A percentile compares a stretch with the other conserved stretches of the same genome.
Evolutionary conservation across 2,888 invertebrate species (phyloP).

Genomic region (Phalangium opilio): DNA sequence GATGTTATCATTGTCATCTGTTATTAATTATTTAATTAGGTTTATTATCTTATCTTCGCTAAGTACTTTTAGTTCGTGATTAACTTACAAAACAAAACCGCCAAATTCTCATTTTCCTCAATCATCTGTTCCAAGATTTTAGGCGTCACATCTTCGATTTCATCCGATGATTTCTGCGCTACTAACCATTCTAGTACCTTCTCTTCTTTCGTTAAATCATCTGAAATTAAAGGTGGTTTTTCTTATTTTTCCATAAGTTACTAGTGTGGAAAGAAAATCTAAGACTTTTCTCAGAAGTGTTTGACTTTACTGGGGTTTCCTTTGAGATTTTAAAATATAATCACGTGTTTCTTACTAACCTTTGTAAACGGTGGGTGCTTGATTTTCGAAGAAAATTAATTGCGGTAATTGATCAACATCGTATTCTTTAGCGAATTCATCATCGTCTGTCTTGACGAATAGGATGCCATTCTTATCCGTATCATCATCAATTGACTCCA

Average conservation of each 20-base stretch:
- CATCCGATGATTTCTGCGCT: conserved; percentile 72
- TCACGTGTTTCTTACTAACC: too few relatives aligned
- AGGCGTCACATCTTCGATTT: conserved; percentile 85
- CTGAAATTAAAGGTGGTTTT: too few relatives aligned
- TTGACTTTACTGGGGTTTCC: too few relatives aligned
- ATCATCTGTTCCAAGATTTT: conserved; percentile 57
- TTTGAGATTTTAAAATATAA: too few relatives aligned
- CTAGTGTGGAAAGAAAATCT: too few relatives aligned
- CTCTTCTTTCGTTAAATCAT: conserved; percentile 77
- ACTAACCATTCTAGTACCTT: conserved; percentile 78
- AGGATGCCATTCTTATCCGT: conserved; percentile 73
- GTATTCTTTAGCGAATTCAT: conserved; percentile 74
- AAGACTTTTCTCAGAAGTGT: too few relatives aligned
- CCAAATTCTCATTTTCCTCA: conserved; percentile 74
- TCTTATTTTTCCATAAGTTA: too few relatives aligned
- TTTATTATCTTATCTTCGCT: too few relatives aligned
- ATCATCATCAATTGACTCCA: conserved; percentile 81
- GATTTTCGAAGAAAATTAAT: conserved; percentile 80
- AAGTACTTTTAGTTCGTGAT: too few relatives aligned
- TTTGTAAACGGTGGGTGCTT: conserved; percentile 85
- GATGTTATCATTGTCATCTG: background rate
- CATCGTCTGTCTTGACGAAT: conserved; percentile 80
- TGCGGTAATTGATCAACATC: conserved; percentile 83
- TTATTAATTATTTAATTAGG: background rate
- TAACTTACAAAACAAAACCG: conserved; percentile 73